Conservation (phyloP, 35 echinoderm and acorn worm species). For the Ophiothrix spiculata region DNA sequence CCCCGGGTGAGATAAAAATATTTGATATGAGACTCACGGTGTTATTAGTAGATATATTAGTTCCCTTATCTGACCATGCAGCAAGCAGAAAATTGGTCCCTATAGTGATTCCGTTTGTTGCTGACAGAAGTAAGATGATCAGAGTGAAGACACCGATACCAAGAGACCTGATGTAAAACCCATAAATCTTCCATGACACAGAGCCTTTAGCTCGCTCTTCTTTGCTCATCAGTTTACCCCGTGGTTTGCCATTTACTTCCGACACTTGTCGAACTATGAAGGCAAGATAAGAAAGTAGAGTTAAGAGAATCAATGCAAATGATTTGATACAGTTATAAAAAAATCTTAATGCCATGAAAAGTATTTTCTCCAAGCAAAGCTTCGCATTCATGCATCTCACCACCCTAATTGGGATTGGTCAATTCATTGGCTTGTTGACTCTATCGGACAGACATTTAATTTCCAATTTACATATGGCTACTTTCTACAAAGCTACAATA, state of each 20-base stretch:
- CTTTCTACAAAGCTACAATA: too few relatives aligned
- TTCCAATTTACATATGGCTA: too few relatives aligned
- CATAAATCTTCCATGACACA: constrained; percentile 34
- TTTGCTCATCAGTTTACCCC: constrained; percentile 34
- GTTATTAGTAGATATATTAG: background rate
- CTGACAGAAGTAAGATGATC: background rate
- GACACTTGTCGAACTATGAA: background rate
- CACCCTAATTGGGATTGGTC: too few relatives aligned
- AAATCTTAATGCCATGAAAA: too few relatives aligned
- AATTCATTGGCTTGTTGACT: too few relatives aligned
- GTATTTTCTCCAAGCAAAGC: too few relatives aligned
- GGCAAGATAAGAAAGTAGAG: background rate
- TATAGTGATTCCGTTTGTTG: background rate
- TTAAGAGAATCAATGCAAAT: too few relatives aligned
- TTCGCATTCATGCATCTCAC: too few relatives aligned
- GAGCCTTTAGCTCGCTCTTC: constrained; percentile 53
- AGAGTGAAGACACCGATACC: background rate
- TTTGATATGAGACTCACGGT: too few relatives aligned
- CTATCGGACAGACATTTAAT: too few relatives aligned
- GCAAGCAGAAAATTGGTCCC: constrained; percentile 55
- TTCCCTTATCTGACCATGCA: constrained; percentile 37
- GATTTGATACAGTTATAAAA: too few relatives aligned
- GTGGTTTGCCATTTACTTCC: background rate
- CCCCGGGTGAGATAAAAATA: too few relatives aligned
- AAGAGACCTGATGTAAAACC: constrained; percentile 8